Evolutionary conservation across 1,140 invertebrate species (phyloP).

Genomic region (Bombus consobrinus): DNA sequence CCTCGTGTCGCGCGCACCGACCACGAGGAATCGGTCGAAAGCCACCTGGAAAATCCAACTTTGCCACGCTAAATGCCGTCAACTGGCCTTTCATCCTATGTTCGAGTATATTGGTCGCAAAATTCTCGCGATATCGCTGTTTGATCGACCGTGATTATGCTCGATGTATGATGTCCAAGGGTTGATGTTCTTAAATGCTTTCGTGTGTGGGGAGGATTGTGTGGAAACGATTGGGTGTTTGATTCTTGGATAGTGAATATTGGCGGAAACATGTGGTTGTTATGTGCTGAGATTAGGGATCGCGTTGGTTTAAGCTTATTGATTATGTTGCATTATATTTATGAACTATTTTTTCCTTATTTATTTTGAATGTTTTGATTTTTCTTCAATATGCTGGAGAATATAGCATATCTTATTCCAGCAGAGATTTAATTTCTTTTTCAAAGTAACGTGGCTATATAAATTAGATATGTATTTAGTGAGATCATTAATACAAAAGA

Average conservation of each 20-base stretch:
- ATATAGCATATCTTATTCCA: no score
- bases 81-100: background rate
- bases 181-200: background rate
- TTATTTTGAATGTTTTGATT: no score
- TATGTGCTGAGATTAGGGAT: no score
- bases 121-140: background rate
- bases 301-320: no score
- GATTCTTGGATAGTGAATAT: background rate
- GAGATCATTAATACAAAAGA: no score
- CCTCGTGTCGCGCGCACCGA: background rate
- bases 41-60: background rate
- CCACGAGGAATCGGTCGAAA: constrained; percentile 30
- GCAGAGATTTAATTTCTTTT: no score
- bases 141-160: background rate
- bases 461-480: no score
- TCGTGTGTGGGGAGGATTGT: background rate
- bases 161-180: no score
- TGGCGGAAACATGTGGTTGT: background rate
- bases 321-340: no score
- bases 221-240: background rate
- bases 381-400: no score
- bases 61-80: background rate
- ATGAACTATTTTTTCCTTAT: no score
- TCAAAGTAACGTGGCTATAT: no score
- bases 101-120: background rate